Conservation (phyloP, 2,113 vertebrate genomes). For the Leptosomus discolor region DNA sequence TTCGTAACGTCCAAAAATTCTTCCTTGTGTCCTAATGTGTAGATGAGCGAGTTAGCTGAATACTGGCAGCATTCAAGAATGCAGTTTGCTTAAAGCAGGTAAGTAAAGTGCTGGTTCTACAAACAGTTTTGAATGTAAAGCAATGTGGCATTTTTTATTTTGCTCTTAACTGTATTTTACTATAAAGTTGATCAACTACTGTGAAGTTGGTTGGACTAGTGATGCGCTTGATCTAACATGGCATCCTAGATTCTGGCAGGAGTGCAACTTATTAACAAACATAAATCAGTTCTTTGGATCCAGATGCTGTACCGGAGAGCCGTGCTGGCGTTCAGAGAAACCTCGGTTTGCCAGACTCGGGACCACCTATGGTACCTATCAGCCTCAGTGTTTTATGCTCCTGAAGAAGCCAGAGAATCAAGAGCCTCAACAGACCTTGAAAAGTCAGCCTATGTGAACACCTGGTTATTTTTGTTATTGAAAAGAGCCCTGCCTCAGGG, state of each 20-base stretch:
- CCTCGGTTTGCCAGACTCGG: not conserved
- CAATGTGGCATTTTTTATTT: not conserved
- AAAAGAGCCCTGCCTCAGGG: not conserved
- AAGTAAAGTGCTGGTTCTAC: not conserved
- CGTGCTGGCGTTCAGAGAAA: not conserved
- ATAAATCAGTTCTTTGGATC: not conserved
- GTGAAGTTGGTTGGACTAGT: not conserved
- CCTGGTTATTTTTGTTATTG: not conserved
- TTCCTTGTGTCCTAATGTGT: no score
- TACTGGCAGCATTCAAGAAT: not conserved
- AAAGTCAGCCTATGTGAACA: not conserved
- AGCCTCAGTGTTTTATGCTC: not conserved
- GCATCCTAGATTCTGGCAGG: not conserved
- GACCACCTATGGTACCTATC: not conserved
- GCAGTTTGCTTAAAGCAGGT: not conserved
- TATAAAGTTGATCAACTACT: not conserved
- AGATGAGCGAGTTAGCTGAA: not conserved
- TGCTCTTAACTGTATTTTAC: not conserved
- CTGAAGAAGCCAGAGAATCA: not conserved
- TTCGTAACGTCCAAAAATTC: no score
- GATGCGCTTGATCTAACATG: not conserved
- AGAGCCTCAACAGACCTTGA: not conserved
- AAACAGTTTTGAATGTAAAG: not conserved
- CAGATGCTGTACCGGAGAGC: not conserved
- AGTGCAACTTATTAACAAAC: not conserved